Base-by-base conservation (phyloP, 2,888 invertebrate genomes). In the Anthrax anthrax region DNA sequence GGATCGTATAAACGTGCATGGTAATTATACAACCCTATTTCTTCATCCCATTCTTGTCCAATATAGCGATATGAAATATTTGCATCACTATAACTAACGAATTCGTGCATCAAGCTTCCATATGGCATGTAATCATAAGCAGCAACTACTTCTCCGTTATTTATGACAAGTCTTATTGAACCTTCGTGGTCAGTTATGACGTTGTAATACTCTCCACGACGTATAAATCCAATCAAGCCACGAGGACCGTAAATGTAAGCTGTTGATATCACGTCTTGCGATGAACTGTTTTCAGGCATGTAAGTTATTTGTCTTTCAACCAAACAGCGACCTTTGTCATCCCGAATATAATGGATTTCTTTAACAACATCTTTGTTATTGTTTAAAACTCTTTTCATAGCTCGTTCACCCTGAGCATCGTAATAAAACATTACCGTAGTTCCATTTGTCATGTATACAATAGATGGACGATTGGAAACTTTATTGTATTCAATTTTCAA, bases 21-120 rank as follows among this genome's bases (percentile, higher is more conserved):
- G 43, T 47, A 56, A 40, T 57, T 55, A 39, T 57, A 57, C 10
- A 57, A 46, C 1, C 49, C 50, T 2, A 51, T 52, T 45, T 57
- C 56, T 27, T 54, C 48, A 41, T 57, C 57, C 47, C 46, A 56
- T 48, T 57, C 57, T 32, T 57, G 55, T 2, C 56, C 57, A 8
- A 54, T 53, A 41, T 51, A 56, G 1, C 55, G 47, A 43, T 54
- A 55, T 0, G 42, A 13, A 12, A 56, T 49, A 12, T 57, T 50
- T 3, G 45, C 46, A 13, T 48, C 47, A 6, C 37, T 23, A 36
- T 51, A 46, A 10, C 18, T 17, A 6, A 51, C 55, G 42, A 42
- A 57, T 13, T 13, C 13, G 3, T 53, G 45, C 48, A 55, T 55
- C 56, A 0, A 57, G n/a, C n/a, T n/a, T n/a, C n/a, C n/a, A n/a